A percentile compares a stretch with the other conserved stretches of the same genome.
These are phyloP conservation scores for Eucidaris tribuloides DNA, from an alignment of 35 echinoderm and acorn worm species.

Conservation along the genomic window DNA sequence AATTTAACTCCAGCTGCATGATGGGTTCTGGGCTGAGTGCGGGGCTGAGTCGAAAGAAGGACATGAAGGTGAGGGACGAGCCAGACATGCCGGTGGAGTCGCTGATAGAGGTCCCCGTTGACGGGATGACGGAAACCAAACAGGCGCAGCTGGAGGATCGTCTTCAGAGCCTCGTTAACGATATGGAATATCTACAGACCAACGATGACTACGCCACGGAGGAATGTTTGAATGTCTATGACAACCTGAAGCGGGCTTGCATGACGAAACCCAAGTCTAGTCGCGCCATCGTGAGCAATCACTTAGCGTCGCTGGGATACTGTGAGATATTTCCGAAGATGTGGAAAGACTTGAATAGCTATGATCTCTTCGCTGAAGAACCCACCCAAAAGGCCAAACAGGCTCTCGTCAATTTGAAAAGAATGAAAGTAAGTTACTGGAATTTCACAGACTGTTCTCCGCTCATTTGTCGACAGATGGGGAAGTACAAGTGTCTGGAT, in stretches of 20 bases:
- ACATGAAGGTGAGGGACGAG: neutral
- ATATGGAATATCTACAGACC: constrained; percentile 19
- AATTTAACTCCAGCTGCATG: constrained; percentile 11
- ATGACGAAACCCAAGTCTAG: constrained; percentile 3
- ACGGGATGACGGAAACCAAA: neutral
- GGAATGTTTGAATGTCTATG: constrained; percentile 32
- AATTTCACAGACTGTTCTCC: constrained; percentile 75
- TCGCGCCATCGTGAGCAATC: constrained; percentile 26
- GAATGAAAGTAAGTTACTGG: constrained; percentile 65
- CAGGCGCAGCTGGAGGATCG: constrained; percentile 4
- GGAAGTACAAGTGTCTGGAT: constrained; percentile 31
- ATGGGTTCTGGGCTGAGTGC: constrained; percentile 19
- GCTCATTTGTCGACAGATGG: constrained; percentile 33
- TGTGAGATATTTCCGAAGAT: constrained; percentile 32
- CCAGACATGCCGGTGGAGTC: constrained; percentile 4
- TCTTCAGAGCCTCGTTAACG: neutral
- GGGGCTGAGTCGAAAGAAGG: constrained; percentile 30
- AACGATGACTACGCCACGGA: constrained; percentile 36
- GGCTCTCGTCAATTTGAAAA: constrained; percentile 51
- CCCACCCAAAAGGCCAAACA: constrained; percentile 4
- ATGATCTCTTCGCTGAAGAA: constrained; percentile 50
- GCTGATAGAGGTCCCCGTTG: neutral
- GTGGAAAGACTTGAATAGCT: constrained; percentile 39
- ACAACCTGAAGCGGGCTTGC: constrained; percentile 8
- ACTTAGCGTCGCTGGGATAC: constrained; percentile 32